These are phyloP conservation scores for Ramazzottius varieornatus DNA, from an alignment of 2,888 invertebrate species.

Conservation along the genomic window DNA sequence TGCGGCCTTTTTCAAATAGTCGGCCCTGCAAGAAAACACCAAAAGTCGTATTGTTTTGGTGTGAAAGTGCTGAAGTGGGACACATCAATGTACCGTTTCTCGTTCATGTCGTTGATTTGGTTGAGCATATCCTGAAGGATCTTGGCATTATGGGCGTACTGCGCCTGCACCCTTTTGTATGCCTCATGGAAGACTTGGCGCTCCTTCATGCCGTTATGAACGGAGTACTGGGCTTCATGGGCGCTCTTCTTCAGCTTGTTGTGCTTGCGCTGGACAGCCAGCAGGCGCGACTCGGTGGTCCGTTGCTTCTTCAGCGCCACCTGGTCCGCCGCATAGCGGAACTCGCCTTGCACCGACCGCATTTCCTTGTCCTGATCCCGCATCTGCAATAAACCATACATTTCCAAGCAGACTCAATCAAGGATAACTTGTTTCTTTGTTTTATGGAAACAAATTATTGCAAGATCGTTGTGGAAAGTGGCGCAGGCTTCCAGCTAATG, in stretches of 20 bases:
- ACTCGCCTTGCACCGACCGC: not conserved
- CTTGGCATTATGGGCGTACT: not conserved
- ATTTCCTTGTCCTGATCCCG: not conserved
- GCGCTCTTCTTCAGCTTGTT: not conserved
- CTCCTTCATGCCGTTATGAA: not conserved
- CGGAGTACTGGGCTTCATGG: not conserved
- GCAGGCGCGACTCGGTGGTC: not conserved
- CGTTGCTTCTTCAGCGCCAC: not conserved
- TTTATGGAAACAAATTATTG: too few relatives aligned
- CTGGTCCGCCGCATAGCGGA: not conserved
- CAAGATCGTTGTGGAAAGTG: too few relatives aligned
- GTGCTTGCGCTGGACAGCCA: not conserved
- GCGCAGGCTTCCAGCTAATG: too few relatives aligned
- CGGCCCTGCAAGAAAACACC: not conserved
- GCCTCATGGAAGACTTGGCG: not conserved
- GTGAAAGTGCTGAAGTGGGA: too few relatives aligned
- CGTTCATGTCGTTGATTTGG: not conserved
- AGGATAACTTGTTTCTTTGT: too few relatives aligned
- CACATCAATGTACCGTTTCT: not conserved
- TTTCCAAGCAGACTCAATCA: too few relatives aligned
- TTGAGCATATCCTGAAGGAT: not conserved
- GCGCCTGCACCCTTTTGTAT: not conserved
- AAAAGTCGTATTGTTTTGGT: not conserved
- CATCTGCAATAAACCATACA: not conserved
- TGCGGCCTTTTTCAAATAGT: conserved; percentile 1